A percentile compares a stretch with the other conserved stretches of the same genome.
Conservation (phyloP, 2,888 invertebrate species). For the Andrena haemorrhoa region DNA sequence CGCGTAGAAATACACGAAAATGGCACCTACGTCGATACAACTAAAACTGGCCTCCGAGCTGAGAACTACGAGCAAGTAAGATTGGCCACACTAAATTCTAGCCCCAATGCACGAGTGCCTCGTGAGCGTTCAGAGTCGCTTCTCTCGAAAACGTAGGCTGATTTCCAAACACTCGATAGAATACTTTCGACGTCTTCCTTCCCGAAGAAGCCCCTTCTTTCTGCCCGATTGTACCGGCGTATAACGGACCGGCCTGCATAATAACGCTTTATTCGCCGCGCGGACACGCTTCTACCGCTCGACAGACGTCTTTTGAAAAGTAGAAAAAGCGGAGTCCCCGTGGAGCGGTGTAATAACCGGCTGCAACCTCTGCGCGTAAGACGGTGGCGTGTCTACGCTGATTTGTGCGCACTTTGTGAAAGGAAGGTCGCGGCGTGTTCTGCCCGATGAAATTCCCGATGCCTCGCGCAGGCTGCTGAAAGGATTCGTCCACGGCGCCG, state of each 20-base stretch:
- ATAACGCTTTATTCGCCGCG: background rate
- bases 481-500: slow-evolving; percentile 41
- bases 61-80: too few species aligned
- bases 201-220: too few species aligned
- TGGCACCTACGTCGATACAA: too few species aligned
- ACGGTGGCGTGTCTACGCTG: slow-evolving; percentile 54
- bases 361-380: slow-evolving; percentile 52
- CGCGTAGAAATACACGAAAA: background rate
- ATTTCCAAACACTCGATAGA: background rate
- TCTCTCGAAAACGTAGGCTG: too few species aligned
- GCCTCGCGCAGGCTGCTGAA: slow-evolving; percentile 18
- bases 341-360: slow-evolving; percentile 38
- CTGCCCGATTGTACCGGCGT: background rate
- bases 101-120: too few species aligned
- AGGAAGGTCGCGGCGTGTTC: slow-evolving; percentile 58
- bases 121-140: too few species aligned
- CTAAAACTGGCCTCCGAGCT: too few species aligned
- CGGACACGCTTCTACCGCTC: slow-evolving; percentile 6
- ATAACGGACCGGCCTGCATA: slow-evolving; percentile 2
- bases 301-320: slow-evolving; percentile 44
- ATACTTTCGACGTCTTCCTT: too few species aligned
- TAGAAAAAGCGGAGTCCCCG: slow-evolving; percentile 31
- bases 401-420: slow-evolving; percentile 62
- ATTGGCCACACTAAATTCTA: too few species aligned
- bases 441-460: slow-evolving; percentile 50